Evolutionary conservation across 1,140 invertebrate genomes (phyloP).

Genomic region (Rhopalosiphum padi): DNA sequence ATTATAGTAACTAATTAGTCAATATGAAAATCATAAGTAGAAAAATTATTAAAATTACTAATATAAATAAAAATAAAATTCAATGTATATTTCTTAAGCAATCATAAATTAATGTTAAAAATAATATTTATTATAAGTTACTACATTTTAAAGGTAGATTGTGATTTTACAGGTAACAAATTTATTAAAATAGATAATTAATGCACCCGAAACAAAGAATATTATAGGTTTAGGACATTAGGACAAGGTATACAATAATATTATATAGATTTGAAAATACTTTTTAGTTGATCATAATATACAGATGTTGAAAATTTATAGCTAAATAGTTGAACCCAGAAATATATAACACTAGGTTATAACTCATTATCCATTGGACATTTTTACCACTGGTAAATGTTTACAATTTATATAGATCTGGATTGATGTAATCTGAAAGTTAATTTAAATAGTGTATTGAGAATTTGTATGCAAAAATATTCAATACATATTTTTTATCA

Average conservation of each 20-base stretch:
- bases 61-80: background rate
- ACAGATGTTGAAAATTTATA: background rate
- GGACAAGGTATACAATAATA: background rate
- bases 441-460: background rate
- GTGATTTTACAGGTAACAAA: background rate
- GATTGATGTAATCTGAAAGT: background rate
- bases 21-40: too few relatives aligned
- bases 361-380: background rate
- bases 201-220: background rate
- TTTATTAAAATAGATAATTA: background rate
- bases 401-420: background rate
- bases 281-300: slow-evolving; percentile 24
- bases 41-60: background rate
- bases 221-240: background rate
- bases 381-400: background rate
- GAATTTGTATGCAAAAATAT: background rate
- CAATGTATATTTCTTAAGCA: too few relatives aligned
- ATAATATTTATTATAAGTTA: background rate
- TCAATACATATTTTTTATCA: background rate
- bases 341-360: background rate
- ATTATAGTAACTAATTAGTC: too few relatives aligned
- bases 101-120: background rate
- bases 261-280: background rate
- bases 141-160: background rate
- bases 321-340: background rate